Evolutionary conservation across 1,140 invertebrate genomes (phyloP), one percentile per base, ranked within the genome.

Genomic region (Antheraea mylitta): DNA sequence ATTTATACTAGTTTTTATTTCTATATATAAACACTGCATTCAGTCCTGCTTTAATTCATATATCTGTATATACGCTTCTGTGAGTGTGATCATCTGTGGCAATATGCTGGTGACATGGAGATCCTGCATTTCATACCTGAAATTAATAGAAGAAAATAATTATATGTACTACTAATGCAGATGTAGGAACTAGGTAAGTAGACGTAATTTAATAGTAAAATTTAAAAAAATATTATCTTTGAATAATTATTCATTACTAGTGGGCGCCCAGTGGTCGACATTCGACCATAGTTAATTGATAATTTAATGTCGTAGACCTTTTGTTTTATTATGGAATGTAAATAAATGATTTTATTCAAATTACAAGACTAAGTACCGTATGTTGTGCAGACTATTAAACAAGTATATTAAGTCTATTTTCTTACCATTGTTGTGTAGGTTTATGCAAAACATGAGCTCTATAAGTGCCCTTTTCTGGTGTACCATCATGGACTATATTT

Each of bases 21-120:
- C 70, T 70, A 59, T 16, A n/a, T 45, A 42, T 38, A 63, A 69
- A 13, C 61, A 63, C 42, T 16, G 16, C 7, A 68, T 18, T 85
- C 70, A 90, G 72, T 91, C 87, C 79, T 90, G 85, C 53, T 92
- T 92, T 66, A 93, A 87, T 83, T 95, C 95, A 92, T 95, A 95
- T 74, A 95, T 95, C 87, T 99, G 99, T 85, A 99, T 99, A 79
- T 99, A 99, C 11, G 98, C 98, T 93, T 99, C 99, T 9, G 99
- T 99, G 7, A 99, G 93, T 0, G 99, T 99, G 71, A 99, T 99
- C 98, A 99, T 99, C 90, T 99, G 99, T 4, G 99, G 99, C 19
- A 99, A 93, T 84, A 99, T 99, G 87, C 99, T 98, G 5, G 96
- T 98, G 0, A 99, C 99, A 86, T 99, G 99, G 38, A 99, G 94